Evolutionary conservation across 2,797 vertebrate species (phyloP).

Genomic region (Pipistrellus pipistrellus): DNA sequence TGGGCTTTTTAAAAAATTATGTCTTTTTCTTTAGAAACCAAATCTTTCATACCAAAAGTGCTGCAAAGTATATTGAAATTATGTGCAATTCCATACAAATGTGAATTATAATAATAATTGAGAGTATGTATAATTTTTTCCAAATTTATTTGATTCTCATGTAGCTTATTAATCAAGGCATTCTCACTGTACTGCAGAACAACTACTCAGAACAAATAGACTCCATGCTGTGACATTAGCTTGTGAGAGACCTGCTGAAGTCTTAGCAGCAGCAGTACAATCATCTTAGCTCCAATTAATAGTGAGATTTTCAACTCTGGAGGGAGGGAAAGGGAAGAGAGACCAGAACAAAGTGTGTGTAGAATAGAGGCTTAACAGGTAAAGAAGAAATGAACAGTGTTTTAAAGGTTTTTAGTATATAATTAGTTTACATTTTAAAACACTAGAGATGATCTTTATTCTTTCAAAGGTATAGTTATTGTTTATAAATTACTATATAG

Average conservation of each 20-base stretch:
- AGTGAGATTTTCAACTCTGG: conserved; percentile 27
- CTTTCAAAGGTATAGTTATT: conserved; percentile 17
- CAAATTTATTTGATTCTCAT: conserved; percentile 85
- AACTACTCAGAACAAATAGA: conserved; percentile 73
- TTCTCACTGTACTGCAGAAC: not conserved
- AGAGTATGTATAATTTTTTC: conserved; percentile 83
- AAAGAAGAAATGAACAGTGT: conserved; percentile 35
- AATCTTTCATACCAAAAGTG: conserved; percentile 84
- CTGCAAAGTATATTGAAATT: conserved; percentile 87
- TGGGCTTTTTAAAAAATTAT: conserved; percentile 81
- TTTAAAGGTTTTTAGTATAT: conserved; percentile 11
- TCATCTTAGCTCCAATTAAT: conserved; percentile 64
- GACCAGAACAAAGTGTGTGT: not conserved
- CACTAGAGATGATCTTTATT: not conserved
- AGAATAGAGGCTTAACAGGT: conserved; percentile 7
- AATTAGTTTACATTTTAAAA: conserved; percentile 27
- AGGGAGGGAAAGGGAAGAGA: not conserved
- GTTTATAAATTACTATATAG: conserved; percentile 43
- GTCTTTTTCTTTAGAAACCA: conserved; percentile 71
- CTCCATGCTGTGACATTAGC: conserved; percentile 69
- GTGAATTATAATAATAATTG: conserved; percentile 88
- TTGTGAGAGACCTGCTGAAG: conserved; percentile 68
- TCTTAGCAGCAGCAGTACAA: conserved; percentile 65
- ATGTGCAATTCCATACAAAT: conserved; percentile 83
- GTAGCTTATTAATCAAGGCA: conserved; percentile 85